phyloP scores from a whole-genome alignment of 1,140 invertebrate species.

The Papilio machaon region DNA sequence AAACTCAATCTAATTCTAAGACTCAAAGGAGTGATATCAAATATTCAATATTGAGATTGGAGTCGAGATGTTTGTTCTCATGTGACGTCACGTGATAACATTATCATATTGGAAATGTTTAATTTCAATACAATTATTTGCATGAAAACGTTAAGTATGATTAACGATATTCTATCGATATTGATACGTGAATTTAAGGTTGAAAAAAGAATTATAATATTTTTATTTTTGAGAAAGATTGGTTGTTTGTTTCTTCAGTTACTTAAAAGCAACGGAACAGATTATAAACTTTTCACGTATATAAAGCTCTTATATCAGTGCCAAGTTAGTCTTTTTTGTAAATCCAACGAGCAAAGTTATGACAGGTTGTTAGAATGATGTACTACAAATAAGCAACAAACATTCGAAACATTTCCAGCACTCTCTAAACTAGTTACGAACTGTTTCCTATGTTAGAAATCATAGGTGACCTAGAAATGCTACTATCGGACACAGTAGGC shows the following conservation, averaged over 20 bases:
- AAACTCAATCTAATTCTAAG: not conserved
- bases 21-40: slow-evolving; percentile 10
- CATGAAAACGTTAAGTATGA: not conserved
- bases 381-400: not conserved
- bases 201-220: not conserved
- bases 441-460: not conserved
- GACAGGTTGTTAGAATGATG: not conserved
- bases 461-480: slow-evolving; percentile 14
- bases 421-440: not conserved
- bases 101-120: not conserved
- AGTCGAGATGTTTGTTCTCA: not conserved
- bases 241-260: too few relatives aligned
- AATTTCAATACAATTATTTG: not conserved
- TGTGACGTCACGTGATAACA: not conserved
- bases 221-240: too few relatives aligned
- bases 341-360: not conserved
- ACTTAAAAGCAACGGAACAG: too few relatives aligned
- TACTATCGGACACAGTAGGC: not conserved
- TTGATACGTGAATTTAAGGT: not conserved
- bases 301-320: too few relatives aligned
- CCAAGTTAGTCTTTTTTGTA: too few relatives aligned
- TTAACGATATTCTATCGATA: not conserved
- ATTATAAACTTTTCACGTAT: too few relatives aligned
- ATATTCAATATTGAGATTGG: not conserved
- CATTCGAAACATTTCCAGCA: not conserved